Conservation (phyloP, 2,113 vertebrate genomes). For the Seriola quinqueradiata region DNA sequence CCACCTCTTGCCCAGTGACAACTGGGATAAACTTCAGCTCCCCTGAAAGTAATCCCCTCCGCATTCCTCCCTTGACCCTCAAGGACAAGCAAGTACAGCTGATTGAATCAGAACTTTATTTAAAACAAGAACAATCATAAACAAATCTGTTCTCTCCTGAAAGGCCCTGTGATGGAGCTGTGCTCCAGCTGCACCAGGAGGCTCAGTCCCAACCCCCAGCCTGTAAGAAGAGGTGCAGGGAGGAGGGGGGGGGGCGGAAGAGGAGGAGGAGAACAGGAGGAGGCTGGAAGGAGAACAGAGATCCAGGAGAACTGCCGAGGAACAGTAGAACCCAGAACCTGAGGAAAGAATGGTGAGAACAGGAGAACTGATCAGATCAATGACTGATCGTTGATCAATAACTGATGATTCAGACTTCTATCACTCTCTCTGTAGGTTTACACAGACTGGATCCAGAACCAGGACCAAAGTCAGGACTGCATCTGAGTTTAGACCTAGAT, state of each 20-base stretch:
- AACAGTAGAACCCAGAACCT: background rate
- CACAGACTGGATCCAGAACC: background rate
- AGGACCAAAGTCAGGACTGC: background rate
- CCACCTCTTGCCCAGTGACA: too few species aligned
- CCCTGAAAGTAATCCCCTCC: too few species aligned
- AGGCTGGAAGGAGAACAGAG: constrained; percentile 31
- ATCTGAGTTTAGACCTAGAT: background rate
- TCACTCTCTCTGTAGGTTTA: constrained; percentile 12
- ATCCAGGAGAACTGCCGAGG: background rate
- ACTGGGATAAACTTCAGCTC: too few species aligned
- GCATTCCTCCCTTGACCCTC: too few species aligned
- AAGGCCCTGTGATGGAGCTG: constrained; percentile 35
- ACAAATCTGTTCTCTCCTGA: background rate
- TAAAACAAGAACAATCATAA: too few species aligned
- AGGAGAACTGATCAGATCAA: background rate
- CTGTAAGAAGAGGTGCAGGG: background rate
- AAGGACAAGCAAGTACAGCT: too few species aligned
- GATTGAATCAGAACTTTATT: too few species aligned
- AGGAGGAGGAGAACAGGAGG: background rate
- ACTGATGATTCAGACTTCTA: background rate
- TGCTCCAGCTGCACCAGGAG: constrained; percentile 24
- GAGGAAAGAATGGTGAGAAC: constrained; percentile 18
- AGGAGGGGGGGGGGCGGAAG: background rate
- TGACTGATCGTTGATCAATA: background rate
- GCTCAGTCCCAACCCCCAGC: background rate